Percentiles rank a stretch among this genome's conserved stretches.
phyloP scores from a whole-genome alignment of 2,888 invertebrate genomes.

The Danaus chrysippus region DNA sequence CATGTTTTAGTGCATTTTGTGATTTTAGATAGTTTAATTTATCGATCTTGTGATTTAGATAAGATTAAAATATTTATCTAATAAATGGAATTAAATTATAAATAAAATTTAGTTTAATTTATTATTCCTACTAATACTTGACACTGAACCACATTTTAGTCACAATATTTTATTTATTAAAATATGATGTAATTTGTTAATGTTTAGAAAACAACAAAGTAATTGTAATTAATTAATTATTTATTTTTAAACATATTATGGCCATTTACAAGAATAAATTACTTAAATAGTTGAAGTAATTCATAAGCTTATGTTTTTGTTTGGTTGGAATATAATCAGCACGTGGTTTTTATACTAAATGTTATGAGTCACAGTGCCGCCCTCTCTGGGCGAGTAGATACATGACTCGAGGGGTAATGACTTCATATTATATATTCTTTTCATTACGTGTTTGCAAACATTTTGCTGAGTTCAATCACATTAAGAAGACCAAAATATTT shows the following conservation, averaged over 20 bases:
- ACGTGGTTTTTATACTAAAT: neutral
- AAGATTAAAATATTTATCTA: slow-evolving; percentile 53
- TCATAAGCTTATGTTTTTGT: neutral
- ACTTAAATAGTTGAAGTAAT: no score
- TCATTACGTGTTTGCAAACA: no score
- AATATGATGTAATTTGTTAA: no score
- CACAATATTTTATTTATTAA: slow-evolving; percentile 33
- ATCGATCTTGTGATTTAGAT: slow-evolving; percentile 78
- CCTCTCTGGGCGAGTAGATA: slow-evolving; percentile 1
- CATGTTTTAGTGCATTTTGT: slow-evolving; percentile 80
- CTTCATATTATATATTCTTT: no score
- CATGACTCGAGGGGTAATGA: neutral
- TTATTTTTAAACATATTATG: no score
- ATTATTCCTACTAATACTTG: neutral
- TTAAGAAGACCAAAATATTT: no score
- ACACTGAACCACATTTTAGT: slow-evolving; percentile 15
- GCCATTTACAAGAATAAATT: no score
- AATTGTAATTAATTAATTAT: no score
- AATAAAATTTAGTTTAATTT: slow-evolving; percentile 21
- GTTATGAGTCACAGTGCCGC: neutral
- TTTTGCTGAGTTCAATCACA: no score
- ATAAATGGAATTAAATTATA: slow-evolving; percentile 58
- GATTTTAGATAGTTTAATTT: slow-evolving; percentile 79
- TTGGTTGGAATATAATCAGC: neutral
- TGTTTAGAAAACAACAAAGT: no score